Percentiles rank a stretch among this genome's conserved stretches.
These are phyloP conservation scores for Didymodactylos carnosus DNA, from an alignment of 2,888 invertebrate species.

Conservation along the genomic window DNA sequence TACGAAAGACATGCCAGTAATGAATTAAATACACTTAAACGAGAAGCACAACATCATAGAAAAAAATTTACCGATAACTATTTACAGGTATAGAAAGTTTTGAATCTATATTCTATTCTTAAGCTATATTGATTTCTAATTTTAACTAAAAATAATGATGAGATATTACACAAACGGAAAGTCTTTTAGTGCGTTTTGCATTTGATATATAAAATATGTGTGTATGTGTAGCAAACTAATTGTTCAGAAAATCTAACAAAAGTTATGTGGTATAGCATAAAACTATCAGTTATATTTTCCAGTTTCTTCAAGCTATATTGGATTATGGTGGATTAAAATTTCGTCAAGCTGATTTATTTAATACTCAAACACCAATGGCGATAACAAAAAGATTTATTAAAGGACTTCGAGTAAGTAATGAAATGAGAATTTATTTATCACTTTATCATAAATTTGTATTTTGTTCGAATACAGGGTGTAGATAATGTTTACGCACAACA, in stretches of 20 bases:
- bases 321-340: slow-evolving; percentile 67
- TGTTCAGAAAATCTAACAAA: no score
- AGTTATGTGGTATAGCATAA: no score
- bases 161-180: no score
- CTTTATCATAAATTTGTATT: neutral
- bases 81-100: neutral
- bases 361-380: slow-evolving; percentile 58
- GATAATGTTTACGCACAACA: slow-evolving; percentile 99
- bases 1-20: slow-evolving; percentile 70
- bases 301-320: slow-evolving; percentile 47
- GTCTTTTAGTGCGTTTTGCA: no score
- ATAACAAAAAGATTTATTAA: slow-evolving; percentile 61
- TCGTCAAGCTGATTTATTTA: slow-evolving; percentile 59
- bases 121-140: neutral
- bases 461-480: slow-evolving; percentile 51
- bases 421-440: neutral
- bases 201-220: no score
- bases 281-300: slow-evolving; percentile 18
- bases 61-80: neutral
- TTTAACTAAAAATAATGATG: no score
- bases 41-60: slow-evolving; percentile 47
- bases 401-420: slow-evolving; percentile 48
- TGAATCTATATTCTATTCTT: neutral
- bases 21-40: slow-evolving; percentile 50
- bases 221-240: no score